phyloP scores from a whole-genome alignment of 2,113 vertebrate genomes.

The Scalopus aquaticus region DNA sequence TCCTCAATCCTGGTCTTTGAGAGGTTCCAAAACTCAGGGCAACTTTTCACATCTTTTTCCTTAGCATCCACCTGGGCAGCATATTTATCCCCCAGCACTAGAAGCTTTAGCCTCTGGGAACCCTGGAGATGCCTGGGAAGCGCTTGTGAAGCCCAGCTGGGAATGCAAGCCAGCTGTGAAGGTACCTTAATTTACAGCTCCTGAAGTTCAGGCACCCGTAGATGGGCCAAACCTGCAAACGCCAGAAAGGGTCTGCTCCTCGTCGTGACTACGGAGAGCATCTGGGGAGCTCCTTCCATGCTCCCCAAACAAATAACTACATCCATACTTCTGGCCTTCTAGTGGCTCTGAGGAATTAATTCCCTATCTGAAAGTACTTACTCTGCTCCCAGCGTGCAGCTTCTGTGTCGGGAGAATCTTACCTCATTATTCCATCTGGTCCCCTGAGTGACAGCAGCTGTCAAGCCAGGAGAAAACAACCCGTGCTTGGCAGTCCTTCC shows the following conservation, averaged over 20 bases:
- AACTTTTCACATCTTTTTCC: constrained; percentile 77
- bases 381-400: not conserved
- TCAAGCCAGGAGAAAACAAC: constrained; percentile 55
- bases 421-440: constrained; percentile 72
- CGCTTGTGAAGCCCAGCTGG: not conserved
- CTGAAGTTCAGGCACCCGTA: not conserved
- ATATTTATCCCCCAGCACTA: not conserved
- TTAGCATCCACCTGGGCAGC: not conserved
- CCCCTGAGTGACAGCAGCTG: constrained; percentile 59
- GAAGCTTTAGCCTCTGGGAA: not conserved
- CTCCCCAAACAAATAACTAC: not conserved
- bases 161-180: not conserved
- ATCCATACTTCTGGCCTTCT: not conserved
- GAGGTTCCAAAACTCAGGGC: constrained; percentile 84
- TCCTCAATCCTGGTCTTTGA: constrained; percentile 89
- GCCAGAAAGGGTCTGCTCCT: not conserved
- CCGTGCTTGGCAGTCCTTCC: constrained; percentile 54
- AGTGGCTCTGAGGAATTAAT: not conserved
- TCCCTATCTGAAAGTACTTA: not conserved
- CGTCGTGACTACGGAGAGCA: not conserved
- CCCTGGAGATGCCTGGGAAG: not conserved
- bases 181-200: not conserved
- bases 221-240: not conserved
- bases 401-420: constrained; percentile 29
- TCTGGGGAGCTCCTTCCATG: not conserved